Conservation (phyloP, 2,888 invertebrate species). For the Lamellibrachia columna region DNA sequence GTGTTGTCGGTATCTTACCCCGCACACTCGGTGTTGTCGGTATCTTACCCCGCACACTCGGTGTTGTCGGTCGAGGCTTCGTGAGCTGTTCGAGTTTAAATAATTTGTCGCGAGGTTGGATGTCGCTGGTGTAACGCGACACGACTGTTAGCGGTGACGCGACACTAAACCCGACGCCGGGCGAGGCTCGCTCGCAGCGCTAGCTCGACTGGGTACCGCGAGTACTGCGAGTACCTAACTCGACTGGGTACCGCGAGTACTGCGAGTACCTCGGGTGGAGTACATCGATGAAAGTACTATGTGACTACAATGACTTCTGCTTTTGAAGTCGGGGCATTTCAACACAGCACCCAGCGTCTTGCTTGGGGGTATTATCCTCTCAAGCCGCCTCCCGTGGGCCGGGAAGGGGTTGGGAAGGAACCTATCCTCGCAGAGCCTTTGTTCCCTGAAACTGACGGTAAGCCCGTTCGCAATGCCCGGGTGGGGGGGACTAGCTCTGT, state of each 20-base stretch:
- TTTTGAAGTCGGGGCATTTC: neutral
- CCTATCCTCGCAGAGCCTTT: neutral
- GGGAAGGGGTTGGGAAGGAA: too few species aligned
- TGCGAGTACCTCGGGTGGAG: neutral
- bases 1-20: too few species aligned
- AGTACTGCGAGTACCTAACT: too few species aligned
- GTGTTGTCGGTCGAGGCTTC: neutral
- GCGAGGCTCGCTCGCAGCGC: neutral
- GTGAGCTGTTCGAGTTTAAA: slow-evolving; percentile 1
- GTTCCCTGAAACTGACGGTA: neutral
- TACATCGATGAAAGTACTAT: neutral
- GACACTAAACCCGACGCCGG: neutral
- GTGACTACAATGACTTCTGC: neutral
- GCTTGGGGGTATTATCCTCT: neutral
- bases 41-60: neutral
- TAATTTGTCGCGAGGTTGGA: slow-evolving; percentile 5
- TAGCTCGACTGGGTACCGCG: neutral
- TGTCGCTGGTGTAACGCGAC: neutral
- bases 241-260: too few species aligned
- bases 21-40: neutral
- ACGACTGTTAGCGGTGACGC: neutral
- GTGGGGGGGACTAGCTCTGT: neutral
- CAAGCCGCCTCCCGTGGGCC: too few species aligned
- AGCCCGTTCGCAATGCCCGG: neutral
- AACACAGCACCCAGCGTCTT: neutral